Base-by-base conservation (phyloP, 2,113 vertebrate genomes). In the Alethe diademata region DNA sequence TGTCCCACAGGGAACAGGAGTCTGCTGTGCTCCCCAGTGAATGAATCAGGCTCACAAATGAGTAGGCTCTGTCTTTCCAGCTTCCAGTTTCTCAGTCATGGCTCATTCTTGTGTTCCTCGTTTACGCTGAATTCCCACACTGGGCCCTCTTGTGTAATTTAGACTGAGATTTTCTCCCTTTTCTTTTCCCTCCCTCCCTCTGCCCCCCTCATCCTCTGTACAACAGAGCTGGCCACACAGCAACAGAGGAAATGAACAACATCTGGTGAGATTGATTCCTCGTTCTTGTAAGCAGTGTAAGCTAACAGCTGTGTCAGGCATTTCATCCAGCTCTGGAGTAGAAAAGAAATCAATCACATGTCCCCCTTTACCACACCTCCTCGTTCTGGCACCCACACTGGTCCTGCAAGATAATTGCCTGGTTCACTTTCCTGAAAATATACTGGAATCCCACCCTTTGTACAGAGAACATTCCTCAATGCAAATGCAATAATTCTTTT, bases 201-300 rank as follows among this genome's bases (percentile, higher is more conserved):
- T 11, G 0, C 92, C 72, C 74, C 93, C 75, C 8, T 64, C 75
- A 95, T 95, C 83, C 85, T 62, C 94, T 66, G 69, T 95, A 95
- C 93, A 93, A 96, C 92, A 95, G 97, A 93, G 78, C 87, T 97
- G 96, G 95, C 97, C 97, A 97, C 97, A 97, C 96, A 97, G 95
- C 95, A 97, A 96, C 95, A 97, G 96, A 97, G 96, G 95, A 95
- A 97, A 96, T 92, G 85, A 96, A 71, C 90, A 96, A 91, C 95
- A 97, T 94, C 95, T 97, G 96, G 91, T 82, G 67, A 92, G 92
- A 97, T 18, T 97, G 93, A 97, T 94, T 97, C 81, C 56, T 92
- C 54, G 7, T 79, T 94, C 95, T 96, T 95, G 79, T 96, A 95
- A 97, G 95, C 81, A 93, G 79, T 61, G 71, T 66, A 79, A 92